Evolutionary conservation across 2,797 vertebrate genomes (phyloP).

Genomic region (Glyptemys insculpta): DNA sequence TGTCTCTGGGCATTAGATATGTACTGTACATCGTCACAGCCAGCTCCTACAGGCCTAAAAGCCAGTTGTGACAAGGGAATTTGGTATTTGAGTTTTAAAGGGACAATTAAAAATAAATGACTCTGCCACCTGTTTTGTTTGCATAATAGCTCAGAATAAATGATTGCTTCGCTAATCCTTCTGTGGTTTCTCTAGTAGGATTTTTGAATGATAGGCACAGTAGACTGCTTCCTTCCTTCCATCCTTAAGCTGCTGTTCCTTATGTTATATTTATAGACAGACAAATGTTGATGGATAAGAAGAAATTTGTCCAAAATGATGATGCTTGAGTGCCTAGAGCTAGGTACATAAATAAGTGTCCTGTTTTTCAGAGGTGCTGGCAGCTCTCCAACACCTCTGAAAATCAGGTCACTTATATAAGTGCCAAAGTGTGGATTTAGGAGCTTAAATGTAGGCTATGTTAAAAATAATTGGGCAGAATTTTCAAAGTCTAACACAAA

Average conservation of each 20-base stretch:
- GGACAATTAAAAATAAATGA: constrained; percentile 41
- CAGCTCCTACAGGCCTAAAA: background rate
- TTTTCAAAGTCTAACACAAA: background rate
- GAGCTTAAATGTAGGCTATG: background rate
- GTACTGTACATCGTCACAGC: background rate
- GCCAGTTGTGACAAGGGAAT: background rate
- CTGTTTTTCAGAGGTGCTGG: background rate
- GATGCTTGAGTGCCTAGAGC: background rate
- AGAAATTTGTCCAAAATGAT: constrained; percentile 8
- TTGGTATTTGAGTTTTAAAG: background rate
- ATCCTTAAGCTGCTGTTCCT: constrained; percentile 6
- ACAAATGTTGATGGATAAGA: constrained; percentile 3
- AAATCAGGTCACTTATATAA: background rate
- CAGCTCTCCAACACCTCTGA: background rate
- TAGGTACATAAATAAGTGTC: background rate
- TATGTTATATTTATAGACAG: background rate
- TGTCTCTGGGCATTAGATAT: background rate
- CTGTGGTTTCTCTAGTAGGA: constrained; percentile 32
- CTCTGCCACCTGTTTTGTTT: constrained; percentile 13
- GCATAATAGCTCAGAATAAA: constrained; percentile 36
- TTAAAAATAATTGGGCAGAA: background rate
- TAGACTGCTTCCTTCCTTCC: constrained; percentile 16
- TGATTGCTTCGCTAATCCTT: constrained; percentile 29
- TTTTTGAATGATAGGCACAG: constrained; percentile 46
- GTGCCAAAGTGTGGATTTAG: background rate